A percentile compares a stretch with the other conserved stretches of the same genome.
phyloP scores from a whole-genome alignment of 2,113 vertebrate species.

The Myiozetetes cayanensis region DNA sequence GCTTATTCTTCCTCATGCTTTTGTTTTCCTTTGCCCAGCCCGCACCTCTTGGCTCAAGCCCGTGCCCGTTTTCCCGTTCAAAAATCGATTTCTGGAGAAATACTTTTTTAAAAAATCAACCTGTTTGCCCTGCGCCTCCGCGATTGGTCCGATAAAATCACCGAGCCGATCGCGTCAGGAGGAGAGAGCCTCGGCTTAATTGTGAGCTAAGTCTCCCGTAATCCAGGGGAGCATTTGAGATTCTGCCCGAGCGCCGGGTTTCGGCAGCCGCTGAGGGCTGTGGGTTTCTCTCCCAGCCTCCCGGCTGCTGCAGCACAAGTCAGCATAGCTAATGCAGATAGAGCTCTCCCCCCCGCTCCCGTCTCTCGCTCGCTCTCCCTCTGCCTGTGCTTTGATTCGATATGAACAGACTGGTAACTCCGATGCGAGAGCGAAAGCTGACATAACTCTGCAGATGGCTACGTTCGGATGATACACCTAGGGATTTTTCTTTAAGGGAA shows the following conservation, averaged over 20 bases:
- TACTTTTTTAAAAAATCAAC: slow-evolving; percentile 65
- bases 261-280: slow-evolving; percentile 71
- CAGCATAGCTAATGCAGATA: slow-evolving; percentile 84
- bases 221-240: slow-evolving; percentile 89
- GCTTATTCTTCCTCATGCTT: slow-evolving; percentile 23
- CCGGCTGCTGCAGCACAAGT: slow-evolving; percentile 84
- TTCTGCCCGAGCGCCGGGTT: slow-evolving; percentile 76
- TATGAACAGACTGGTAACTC: slow-evolving; percentile 81
- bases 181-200: slow-evolving; percentile 89
- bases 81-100: slow-evolving; percentile 26
- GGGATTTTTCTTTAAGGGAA: slow-evolving; percentile 71
- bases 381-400: slow-evolving; percentile 73
- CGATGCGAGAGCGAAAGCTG: slow-evolving; percentile 73
- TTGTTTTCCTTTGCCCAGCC: slow-evolving; percentile 16
- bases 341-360: slow-evolving; percentile 36
- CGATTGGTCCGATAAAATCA: slow-evolving; percentile 79
- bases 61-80: not conserved
- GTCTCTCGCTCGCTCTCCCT: slow-evolving; percentile 28
- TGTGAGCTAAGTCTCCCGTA: slow-evolving; percentile 88
- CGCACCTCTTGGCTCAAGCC: not conserved
- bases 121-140: slow-evolving; percentile 65
- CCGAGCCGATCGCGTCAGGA: slow-evolving; percentile 86
- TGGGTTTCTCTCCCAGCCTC: slow-evolving; percentile 80
- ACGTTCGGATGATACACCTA: slow-evolving; percentile 76
- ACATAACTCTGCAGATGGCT: slow-evolving; percentile 81